Conservation (phyloP, 2,888 invertebrate genomes). For the Limnephilus rhombicus region DNA sequence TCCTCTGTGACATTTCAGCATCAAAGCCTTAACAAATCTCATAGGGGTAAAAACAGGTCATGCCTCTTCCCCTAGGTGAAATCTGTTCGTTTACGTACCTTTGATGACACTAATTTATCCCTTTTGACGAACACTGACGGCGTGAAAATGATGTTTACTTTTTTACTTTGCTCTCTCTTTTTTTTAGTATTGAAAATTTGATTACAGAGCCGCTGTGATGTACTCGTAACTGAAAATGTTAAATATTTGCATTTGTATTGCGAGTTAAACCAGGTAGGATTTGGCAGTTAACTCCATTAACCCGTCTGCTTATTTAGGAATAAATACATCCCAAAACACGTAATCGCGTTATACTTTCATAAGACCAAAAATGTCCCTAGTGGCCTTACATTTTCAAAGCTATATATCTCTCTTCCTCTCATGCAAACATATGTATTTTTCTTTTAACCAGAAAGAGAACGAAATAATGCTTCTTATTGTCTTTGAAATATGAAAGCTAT, state of each 20-base stretch:
- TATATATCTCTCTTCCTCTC: no score
- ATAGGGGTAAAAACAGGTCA: neutral
- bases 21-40: conserved; percentile 23
- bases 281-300: no score
- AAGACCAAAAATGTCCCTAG: no score
- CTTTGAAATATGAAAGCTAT: no score
- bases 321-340: no score
- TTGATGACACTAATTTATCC: conserved; percentile 4
- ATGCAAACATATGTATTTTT: no score
- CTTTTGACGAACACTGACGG: neutral
- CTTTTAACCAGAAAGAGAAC: no score
- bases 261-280: no score
- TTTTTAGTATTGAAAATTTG: neutral
- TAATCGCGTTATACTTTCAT: no score
- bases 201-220: neutral
- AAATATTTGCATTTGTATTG: neutral
- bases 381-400: no score
- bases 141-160: neutral
- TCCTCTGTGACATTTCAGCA: neutral
- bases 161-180: neutral
- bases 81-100: neutral
- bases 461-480: no score
- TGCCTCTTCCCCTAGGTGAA: neutral
- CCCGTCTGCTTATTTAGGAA: no score
- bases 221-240: neutral